A percentile compares a stretch with the other conserved stretches of the same genome.
Evolutionary conservation across 2,888 invertebrate species (phyloP).

Genomic region (Thelaira solivaga): DNA sequence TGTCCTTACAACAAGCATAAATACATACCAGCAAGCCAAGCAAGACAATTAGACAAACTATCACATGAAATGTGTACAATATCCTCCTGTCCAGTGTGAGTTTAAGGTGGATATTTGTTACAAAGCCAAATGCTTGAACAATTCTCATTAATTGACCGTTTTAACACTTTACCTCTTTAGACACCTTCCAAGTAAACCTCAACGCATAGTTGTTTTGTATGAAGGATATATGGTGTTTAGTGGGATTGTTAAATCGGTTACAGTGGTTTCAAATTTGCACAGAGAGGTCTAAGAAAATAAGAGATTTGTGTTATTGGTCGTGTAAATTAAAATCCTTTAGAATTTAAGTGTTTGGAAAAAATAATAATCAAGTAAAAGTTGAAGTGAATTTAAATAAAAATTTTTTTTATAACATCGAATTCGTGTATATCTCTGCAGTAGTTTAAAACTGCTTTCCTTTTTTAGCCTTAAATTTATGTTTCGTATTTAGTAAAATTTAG

Average conservation of each 20-base stretch:
- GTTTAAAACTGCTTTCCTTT: too few relatives aligned
- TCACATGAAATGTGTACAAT: background rate
- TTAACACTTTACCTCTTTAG: slow-evolving; percentile 37
- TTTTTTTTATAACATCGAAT: too few relatives aligned
- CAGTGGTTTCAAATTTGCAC: background rate
- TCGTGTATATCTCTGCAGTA: too few relatives aligned
- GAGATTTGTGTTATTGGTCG: too few relatives aligned
- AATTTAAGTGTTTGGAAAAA: too few relatives aligned
- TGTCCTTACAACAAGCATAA: background rate
- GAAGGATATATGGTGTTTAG: background rate
- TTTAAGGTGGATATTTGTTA: slow-evolving; percentile 11
- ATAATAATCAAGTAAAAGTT: too few relatives aligned
- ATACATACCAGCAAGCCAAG: background rate
- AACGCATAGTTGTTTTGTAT: background rate
- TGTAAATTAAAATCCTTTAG: too few relatives aligned
- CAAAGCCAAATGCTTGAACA: slow-evolving; percentile 33
- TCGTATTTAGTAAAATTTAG: too few relatives aligned
- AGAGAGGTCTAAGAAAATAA: too few relatives aligned
- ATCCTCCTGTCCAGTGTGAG: slow-evolving; percentile 1
- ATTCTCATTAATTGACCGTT: slow-evolving; percentile 54
- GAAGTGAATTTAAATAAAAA: too few relatives aligned
- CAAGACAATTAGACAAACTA: slow-evolving; percentile 7
- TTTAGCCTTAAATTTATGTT: too few relatives aligned
- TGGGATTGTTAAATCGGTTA: background rate
- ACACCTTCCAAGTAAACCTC: slow-evolving; percentile 19